These are phyloP conservation scores for Mantis religiosa DNA, from an alignment of 2,888 invertebrate genomes.

Conservation along the genomic window DNA sequence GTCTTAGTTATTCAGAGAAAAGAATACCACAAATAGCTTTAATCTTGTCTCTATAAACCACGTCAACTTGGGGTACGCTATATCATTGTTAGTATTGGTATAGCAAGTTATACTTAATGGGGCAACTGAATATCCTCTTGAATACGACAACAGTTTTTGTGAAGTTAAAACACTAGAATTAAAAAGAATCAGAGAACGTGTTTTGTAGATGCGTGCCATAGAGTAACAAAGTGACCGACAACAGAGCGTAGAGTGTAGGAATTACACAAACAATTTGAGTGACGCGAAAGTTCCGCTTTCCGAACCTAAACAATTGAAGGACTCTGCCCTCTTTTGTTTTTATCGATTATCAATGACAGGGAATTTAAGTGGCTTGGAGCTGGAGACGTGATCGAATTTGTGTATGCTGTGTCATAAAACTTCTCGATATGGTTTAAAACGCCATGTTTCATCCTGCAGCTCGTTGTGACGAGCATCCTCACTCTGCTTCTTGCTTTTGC, in stretches of 20 bases:
- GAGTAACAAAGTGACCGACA: too few relatives aligned
- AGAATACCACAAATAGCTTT: too few relatives aligned
- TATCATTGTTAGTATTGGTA: too few relatives aligned
- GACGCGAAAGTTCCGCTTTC: not conserved
- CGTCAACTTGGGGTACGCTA: too few relatives aligned
- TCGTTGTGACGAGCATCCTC: not conserved
- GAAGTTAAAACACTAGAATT: too few relatives aligned
- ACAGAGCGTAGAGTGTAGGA: not conserved
- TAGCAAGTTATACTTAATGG: too few relatives aligned
- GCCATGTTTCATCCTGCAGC: constrained; percentile 7
- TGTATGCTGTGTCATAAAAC: constrained; percentile 13
- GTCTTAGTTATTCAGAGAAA: too few relatives aligned
- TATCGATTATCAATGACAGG: not conserved
- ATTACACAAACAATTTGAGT: not conserved
- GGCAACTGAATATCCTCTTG: too few relatives aligned
- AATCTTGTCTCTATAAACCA: too few relatives aligned
- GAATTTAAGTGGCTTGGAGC: not conserved
- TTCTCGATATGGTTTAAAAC: constrained; percentile 15
- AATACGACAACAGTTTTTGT: too few relatives aligned
- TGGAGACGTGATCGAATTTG: not conserved
- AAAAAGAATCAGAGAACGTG: too few relatives aligned
- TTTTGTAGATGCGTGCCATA: too few relatives aligned
- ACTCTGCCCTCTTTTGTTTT: not conserved
- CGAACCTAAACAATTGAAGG: not conserved
- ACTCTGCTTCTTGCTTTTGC: not conserved